These are phyloP conservation scores for Ophonus ardosiacus DNA, from an alignment of 2,888 invertebrate genomes.

Conservation along the genomic window DNA sequence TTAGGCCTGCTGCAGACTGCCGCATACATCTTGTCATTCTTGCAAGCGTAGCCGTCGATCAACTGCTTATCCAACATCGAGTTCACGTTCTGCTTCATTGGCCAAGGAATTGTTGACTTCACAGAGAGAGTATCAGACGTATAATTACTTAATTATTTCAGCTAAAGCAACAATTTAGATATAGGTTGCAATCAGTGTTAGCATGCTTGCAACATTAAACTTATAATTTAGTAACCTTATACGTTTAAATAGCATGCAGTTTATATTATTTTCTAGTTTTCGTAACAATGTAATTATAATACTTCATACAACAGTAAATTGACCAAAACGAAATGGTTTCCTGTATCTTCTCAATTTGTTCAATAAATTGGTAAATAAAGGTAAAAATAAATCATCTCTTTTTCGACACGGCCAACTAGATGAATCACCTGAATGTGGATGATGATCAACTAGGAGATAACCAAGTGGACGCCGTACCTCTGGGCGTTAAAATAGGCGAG, in stretches of 20 bases:
- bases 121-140: not conserved
- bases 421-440: too few species aligned
- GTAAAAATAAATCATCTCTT: too few species aligned
- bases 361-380: too few species aligned
- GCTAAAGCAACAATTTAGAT: not conserved
- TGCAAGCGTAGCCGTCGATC: slow-evolving; percentile 56
- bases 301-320: not conserved
- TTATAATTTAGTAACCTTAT: not conserved
- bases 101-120: slow-evolving; percentile 31
- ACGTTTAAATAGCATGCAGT: not conserved
- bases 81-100: slow-evolving; percentile 57
- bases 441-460: too few species aligned
- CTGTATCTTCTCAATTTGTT: too few species aligned
- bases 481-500: too few species aligned
- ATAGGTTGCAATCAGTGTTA: not conserved
- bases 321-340: too few species aligned
- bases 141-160: slow-evolving; percentile 31
- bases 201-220: not conserved
- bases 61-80: slow-evolving; percentile 28
- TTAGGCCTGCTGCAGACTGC: slow-evolving; percentile 68
- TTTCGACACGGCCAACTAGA: too few species aligned
- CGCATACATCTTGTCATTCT: slow-evolving; percentile 50
- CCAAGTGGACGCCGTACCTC: too few species aligned
- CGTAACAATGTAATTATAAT: not conserved
- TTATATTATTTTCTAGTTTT: not conserved